Evolutionary conservation across 2,888 invertebrate genomes (phyloP).

Genomic region (Drosophila emarginata): DNA sequence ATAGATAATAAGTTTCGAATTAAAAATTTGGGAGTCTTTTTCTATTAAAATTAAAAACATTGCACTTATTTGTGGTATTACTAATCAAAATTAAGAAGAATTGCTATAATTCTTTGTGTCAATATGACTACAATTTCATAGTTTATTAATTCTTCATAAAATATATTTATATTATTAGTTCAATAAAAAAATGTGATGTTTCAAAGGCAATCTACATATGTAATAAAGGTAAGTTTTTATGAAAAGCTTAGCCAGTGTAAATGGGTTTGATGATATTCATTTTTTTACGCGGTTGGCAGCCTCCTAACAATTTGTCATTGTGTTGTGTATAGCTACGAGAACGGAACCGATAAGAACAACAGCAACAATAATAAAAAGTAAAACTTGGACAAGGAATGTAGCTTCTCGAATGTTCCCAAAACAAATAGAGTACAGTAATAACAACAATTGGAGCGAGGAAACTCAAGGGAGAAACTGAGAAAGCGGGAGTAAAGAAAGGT

Average conservation of each 20-base stretch:
- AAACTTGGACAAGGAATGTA: slow-evolving; percentile 20
- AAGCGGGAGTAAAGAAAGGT: background rate
- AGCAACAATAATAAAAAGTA: slow-evolving; percentile 8
- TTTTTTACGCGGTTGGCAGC: slow-evolving; percentile 50
- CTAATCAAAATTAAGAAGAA: no score
- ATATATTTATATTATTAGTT: no score
- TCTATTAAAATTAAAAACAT: no score
- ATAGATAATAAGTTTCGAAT: no score
- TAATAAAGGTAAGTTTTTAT: no score
- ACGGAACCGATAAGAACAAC: background rate
- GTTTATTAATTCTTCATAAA: no score
- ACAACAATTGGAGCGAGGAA: slow-evolving; percentile 13
- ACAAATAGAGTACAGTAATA: slow-evolving; percentile 1
- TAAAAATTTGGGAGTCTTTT: no score
- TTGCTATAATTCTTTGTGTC: no score
- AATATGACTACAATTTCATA: no score
- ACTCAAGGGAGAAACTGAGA: background rate
- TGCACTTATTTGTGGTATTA: no score
- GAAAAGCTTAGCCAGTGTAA: background rate
- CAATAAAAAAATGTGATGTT: no score
- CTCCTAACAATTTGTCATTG: slow-evolving; percentile 50
- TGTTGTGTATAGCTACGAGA: slow-evolving; percentile 58
- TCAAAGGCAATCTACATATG: no score
- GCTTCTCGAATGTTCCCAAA: slow-evolving; percentile 58
- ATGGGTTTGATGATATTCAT: background rate